Evolutionary conservation across 2,888 invertebrate species (phyloP).

Genomic region (Flexamia atlantica): DNA sequence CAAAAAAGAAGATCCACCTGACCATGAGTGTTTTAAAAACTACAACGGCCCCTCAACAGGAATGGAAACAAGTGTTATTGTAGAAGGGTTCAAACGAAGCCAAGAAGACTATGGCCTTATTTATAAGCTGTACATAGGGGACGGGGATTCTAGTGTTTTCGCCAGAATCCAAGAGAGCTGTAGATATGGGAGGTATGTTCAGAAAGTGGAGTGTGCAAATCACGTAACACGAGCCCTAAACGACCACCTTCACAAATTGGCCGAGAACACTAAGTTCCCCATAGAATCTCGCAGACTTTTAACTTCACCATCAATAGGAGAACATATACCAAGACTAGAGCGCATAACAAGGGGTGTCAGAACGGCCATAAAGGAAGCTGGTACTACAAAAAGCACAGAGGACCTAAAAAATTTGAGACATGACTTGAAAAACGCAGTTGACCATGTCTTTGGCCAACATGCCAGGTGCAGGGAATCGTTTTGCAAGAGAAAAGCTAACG

Average conservation of each 20-base stretch:
- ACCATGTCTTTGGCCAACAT: too few relatives aligned
- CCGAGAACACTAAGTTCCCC: neutral
- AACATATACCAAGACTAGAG: neutral
- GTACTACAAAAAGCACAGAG: slow-evolving; percentile 4
- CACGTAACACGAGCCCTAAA: slow-evolving; percentile 65
- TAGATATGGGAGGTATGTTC: slow-evolving; percentile 68
- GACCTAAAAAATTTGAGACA: too few relatives aligned
- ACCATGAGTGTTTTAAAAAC: too few relatives aligned
- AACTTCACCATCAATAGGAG: neutral
- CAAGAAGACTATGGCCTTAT: slow-evolving; percentile 70
- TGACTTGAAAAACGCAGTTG: too few relatives aligned
- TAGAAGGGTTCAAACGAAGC: slow-evolving; percentile 72
- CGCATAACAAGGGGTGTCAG: slow-evolving; percentile 13
- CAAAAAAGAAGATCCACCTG: too few relatives aligned
- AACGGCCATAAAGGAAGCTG: slow-evolving; percentile 42
- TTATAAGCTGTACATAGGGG: slow-evolving; percentile 68
- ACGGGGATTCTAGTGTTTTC: slow-evolving; percentile 72
- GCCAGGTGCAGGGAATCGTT: too few relatives aligned
- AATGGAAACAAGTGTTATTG: slow-evolving; percentile 72
- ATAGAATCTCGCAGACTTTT: neutral
- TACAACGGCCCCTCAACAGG: slow-evolving; percentile 71
- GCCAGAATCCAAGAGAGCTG: slow-evolving; percentile 68
- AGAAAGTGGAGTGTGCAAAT: slow-evolving; percentile 72
- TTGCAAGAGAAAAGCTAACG: too few relatives aligned
- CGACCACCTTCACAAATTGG: slow-evolving; percentile 47